A percentile compares a stretch with the other conserved stretches of the same genome.
Evolutionary conservation across 2,113 vertebrate genomes (phyloP).

Genomic region (Chelonoidis abingdonii): DNA sequence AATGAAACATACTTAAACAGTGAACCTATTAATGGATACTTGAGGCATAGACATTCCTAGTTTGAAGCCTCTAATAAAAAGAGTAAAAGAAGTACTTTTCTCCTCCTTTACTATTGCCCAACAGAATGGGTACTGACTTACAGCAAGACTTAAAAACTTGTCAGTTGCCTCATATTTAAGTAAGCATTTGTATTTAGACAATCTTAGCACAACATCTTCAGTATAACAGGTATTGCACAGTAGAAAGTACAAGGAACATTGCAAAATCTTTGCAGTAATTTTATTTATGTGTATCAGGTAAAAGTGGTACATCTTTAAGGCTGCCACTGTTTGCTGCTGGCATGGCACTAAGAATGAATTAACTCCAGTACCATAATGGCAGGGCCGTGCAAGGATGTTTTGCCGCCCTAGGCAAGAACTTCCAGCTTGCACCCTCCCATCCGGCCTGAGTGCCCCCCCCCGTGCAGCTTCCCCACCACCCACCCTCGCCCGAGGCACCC

Average conservation of each 20-base stretch:
- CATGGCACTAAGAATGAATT: not conserved
- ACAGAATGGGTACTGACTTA: not conserved
- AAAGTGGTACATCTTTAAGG: not conserved
- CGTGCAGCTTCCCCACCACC: too few relatives aligned
- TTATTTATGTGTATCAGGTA: not conserved
- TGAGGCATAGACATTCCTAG: not conserved
- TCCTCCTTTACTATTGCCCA: not conserved
- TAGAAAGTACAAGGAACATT: not conserved
- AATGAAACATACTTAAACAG: not conserved
- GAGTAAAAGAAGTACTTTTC: not conserved
- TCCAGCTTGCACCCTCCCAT: too few relatives aligned
- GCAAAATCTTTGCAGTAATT: not conserved
- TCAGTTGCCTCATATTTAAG: not conserved
- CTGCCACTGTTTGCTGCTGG: not conserved
- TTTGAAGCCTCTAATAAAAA: not conserved
- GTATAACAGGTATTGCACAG: not conserved
- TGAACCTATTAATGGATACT: not conserved
- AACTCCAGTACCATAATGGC: not conserved
- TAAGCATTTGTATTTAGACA: not conserved
- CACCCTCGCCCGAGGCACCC: too few relatives aligned
- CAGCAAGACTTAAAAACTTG: not conserved
- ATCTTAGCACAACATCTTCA: not conserved
- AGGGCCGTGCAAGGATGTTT: too few relatives aligned
- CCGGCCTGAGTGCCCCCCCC: too few relatives aligned
- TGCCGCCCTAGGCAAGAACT: too few relatives aligned